Percentiles rank a stretch among this genome's conserved stretches.
These are phyloP conservation scores for Canis aureus DNA, from an alignment of 2,113 vertebrate species.

Conservation along the genomic window DNA sequence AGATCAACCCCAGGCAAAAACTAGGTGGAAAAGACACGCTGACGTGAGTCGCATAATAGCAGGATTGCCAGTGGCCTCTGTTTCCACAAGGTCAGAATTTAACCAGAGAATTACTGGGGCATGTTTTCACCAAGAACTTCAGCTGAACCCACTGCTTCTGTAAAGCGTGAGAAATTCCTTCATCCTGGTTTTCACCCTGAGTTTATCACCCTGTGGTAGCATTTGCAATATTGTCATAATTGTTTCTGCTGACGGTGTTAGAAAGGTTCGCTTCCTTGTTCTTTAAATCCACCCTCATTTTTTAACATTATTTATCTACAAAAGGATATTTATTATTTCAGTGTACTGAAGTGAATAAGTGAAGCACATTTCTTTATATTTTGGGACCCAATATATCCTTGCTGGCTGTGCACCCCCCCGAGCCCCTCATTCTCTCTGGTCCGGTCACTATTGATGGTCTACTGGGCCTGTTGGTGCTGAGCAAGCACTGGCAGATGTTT, in stretches of 20 bases:
- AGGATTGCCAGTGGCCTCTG: background rate
- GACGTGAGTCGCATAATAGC: background rate
- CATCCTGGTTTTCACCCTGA: background rate
- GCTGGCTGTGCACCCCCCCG: background rate
- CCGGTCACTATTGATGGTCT: background rate
- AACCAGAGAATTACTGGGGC: background rate
- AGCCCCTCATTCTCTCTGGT: background rate
- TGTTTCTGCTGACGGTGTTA: slow-evolving; percentile 15
- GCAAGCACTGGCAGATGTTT: background rate
- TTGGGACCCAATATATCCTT: background rate
- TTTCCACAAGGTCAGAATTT: background rate
- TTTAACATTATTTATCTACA: slow-evolving; percentile 5
- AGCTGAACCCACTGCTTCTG: background rate
- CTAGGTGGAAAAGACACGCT: background rate
- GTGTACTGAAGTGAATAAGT: background rate
- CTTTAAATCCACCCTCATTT: slow-evolving; percentile 40
- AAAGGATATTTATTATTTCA: slow-evolving; percentile 17
- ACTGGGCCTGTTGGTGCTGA: background rate
- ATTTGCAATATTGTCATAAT: slow-evolving; percentile 3
- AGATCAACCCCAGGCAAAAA: background rate
- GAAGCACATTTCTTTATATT: background rate
- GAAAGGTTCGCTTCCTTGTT: background rate
- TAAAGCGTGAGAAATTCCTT: slow-evolving; percentile 19
- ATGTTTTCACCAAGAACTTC: background rate
- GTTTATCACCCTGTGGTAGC: background rate